These are phyloP conservation scores for Yponomeuta sedellus DNA, from an alignment of 2,888 invertebrate species.

Conservation along the genomic window DNA sequence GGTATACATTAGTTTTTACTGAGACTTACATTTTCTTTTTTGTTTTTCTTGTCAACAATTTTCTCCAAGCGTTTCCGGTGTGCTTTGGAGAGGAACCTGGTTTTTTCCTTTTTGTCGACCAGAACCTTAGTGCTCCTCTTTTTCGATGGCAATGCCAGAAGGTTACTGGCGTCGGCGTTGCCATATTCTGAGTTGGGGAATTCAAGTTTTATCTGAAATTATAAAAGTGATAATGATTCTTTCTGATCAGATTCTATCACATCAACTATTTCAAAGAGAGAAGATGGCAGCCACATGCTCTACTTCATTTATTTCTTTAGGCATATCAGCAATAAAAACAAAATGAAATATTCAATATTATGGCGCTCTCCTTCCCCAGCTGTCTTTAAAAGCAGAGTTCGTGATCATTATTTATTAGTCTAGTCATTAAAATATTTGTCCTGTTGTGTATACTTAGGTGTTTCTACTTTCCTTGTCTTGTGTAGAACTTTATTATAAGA, in stretches of 20 bases:
- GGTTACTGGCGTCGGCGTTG: constrained; percentile 83
- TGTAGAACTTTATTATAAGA: too few relatives aligned
- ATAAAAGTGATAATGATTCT: neutral
- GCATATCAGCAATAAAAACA: neutral
- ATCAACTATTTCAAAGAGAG: too few relatives aligned
- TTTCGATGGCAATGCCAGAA: constrained; percentile 86
- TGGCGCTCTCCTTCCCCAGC: too few relatives aligned
- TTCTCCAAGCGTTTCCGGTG: constrained; percentile 90
- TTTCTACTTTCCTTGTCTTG: too few relatives aligned
- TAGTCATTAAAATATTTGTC: too few relatives aligned
- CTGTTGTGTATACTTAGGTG: too few relatives aligned
- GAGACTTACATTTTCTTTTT: constrained; percentile 88
- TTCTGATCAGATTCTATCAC: neutral
- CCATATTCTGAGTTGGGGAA: constrained; percentile 74
- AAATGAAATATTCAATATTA: too few relatives aligned
- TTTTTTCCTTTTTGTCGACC: constrained; percentile 71
- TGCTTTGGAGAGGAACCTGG: constrained; percentile 88
- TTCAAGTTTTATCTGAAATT: constrained; percentile 80
- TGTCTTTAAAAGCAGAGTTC: too few relatives aligned
- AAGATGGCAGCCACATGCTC: neutral
- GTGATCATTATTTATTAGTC: too few relatives aligned
- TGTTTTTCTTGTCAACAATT: constrained; percentile 91
- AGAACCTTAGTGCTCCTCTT: constrained; percentile 86
- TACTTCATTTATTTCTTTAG: neutral
- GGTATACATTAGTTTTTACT: neutral